Conservation (phyloP, 2,113 vertebrate species). For the Promerops cafer region DNA sequence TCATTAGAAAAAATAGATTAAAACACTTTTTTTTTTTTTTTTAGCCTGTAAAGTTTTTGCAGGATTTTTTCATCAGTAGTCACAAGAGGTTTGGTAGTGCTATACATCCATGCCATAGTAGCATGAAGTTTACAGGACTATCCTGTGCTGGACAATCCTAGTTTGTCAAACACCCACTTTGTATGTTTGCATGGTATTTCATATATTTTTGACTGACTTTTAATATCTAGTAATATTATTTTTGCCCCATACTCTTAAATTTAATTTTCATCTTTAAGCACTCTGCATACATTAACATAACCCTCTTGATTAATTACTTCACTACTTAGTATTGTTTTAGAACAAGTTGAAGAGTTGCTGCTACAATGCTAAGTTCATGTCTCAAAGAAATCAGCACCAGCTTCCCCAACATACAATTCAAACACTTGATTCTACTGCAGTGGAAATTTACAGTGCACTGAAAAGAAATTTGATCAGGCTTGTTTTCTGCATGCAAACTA, state of each 20-base stretch:
- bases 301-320: background rate
- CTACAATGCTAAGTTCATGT: background rate
- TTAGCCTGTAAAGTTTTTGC: background rate
- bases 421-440: background rate
- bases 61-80: background rate
- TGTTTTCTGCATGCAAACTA: background rate
- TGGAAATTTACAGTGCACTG: background rate
- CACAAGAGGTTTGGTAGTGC: background rate
- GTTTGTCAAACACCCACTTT: background rate
- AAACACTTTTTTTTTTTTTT: background rate
- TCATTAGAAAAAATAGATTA: background rate
- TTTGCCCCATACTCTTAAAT: background rate
- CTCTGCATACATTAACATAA: background rate
- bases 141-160: background rate
- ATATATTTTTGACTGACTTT: background rate
- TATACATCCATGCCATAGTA: background rate
- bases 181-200: background rate
- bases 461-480: background rate
- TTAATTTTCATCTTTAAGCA: background rate
- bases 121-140: background rate
- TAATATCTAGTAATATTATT: background rate
- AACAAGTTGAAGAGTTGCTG: background rate
- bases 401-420: background rate
- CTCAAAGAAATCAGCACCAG: background rate
- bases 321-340: background rate